Evolutionary conservation across 2,113 vertebrate genomes (phyloP), one percentile per base, ranked within the genome.

Genomic region (Petromus typicus): DNA sequence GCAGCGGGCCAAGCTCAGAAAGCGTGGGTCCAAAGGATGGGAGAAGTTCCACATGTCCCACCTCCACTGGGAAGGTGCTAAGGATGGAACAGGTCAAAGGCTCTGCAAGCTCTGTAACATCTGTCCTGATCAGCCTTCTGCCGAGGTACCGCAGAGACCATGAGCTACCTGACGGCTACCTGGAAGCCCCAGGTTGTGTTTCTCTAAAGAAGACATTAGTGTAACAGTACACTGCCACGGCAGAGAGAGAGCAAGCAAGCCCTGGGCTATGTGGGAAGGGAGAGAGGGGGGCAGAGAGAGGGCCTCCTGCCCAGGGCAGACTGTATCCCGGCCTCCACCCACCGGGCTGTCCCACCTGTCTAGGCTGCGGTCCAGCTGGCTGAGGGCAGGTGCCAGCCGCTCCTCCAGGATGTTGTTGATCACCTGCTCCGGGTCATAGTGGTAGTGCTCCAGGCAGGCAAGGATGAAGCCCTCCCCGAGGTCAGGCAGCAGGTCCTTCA

Each of bases 321-420:
- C 2, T 13, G 43, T 57, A 23, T 0, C 0, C n/a, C 1, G 23
- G 32, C 66, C 32, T 84, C 82, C 75, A 57, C 45, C 83, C 64
- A 30, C 61, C 37, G 17, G 1, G 40, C 5, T 91, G 51, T 89
- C 96, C 40, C 57, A 99, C 99, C 99, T 99, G n/a, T 98, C 98
- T 98, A 99, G 98, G 57, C 98, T 91, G 73, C 98, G 98, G 98
- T 99, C 99, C 98, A 99, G 98, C 45, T 98, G 98, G 89, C 98
- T 97, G 98, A 99, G 98, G 78, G 40, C 93, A 0, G 99, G 98
- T 11, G 98, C 90, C 90, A 99, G 97, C 9, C 98, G 98, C 23
- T 99, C 98, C 97, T 99, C 99, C 76, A 99, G 98, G 94, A 99
- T 98, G 97, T 99, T 99, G 98, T 99, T 99, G 98, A 99, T 99